These are phyloP conservation scores for Punctoribates punctum DNA, from an alignment of 2,888 invertebrate species.

Conservation along the genomic window DNA sequence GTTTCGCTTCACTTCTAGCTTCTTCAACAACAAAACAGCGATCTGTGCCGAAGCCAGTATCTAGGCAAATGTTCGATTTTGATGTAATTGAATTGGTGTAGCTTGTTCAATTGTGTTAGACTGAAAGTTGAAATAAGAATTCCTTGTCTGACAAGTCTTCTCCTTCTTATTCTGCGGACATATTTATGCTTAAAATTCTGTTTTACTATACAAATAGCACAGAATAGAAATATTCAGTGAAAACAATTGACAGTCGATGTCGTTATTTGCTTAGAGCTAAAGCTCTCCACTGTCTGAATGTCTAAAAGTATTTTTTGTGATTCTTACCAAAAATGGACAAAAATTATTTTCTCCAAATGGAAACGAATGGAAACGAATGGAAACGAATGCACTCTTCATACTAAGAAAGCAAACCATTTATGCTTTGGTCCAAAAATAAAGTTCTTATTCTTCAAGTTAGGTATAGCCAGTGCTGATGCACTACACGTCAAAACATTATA, in stretches of 20 bases:
- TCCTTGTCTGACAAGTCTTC: too few relatives aligned
- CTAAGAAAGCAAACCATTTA: neutral
- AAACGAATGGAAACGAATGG: neutral
- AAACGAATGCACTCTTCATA: neutral
- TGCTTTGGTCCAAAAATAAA: neutral
- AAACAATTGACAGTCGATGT: conserved; percentile 10
- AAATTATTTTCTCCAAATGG: neutral
- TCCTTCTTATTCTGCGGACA: too few relatives aligned
- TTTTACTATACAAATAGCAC: neutral
- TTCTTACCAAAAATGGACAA: too few relatives aligned
- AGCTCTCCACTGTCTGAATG: conserved; percentile 6
- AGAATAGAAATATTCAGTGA: neutral
- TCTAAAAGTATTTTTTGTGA: neutral
- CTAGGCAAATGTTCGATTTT: too few relatives aligned
- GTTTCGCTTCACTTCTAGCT: too few relatives aligned
- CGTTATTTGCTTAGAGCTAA: conserved; percentile 14
- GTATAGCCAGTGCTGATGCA: conserved; percentile 6
- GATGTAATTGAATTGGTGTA: too few relatives aligned
- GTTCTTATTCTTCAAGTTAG: neutral
- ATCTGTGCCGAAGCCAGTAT: too few relatives aligned
- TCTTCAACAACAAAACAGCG: too few relatives aligned
- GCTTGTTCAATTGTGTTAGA: neutral
- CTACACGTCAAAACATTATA: conserved; percentile 17
- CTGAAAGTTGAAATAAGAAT: neutral
- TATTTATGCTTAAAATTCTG: conserved; percentile 13